Base-by-base conservation (phyloP, 2,888 invertebrate genomes). In the Trypoxylon attenuatum region DNA sequence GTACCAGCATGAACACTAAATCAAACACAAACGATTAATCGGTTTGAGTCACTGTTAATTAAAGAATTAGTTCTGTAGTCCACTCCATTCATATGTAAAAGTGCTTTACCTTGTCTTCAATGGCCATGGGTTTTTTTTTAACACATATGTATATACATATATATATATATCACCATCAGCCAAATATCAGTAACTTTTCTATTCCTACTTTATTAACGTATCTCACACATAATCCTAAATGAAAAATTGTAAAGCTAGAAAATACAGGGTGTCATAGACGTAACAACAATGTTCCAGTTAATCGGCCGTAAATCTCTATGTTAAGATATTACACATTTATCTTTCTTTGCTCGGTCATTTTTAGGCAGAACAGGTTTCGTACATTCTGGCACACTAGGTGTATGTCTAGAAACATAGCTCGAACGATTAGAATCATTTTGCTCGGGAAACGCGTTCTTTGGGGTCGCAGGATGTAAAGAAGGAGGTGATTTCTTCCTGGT, bases 261-360 rank as follows among this genome's bases (percentile, higher is more conserved):
- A 66, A 59, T 56, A 71, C 55, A 71, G 1, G 33, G 33, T 13
- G 13, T 33, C n/a, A 33, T 33, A 33, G 13, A 33, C 13, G n/a
- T 33, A 33, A 33, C 33, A 33, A n/a, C 13, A 10, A 2, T 13
- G 33, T 33, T 13, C 13, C 13, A 33, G 13, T 33, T 33, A 13
- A 33, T n/a, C n/a, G n/a, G n/a, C n/a, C n/a, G n/a, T 1, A 33
- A 33, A 33, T 33, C 33, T n/a, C n/a, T 43, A 22, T n/a, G 16
- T 50, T 66, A 66, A 79, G 84, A 84, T 64, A 85, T 72, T 58
- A 80, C 58, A 70, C 85, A 85, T 78, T 82, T 84, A 46, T 82
- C 82, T 78, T 81, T 82, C 51, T 78, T 82, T 39, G 70, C 42
- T 15, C 66, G 49, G 29, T 55, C 59, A 25, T 39, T 69, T 5